Evolutionary conservation across 1,140 invertebrate species (phyloP).

Genomic region (Thaumatotibia leucotreta): DNA sequence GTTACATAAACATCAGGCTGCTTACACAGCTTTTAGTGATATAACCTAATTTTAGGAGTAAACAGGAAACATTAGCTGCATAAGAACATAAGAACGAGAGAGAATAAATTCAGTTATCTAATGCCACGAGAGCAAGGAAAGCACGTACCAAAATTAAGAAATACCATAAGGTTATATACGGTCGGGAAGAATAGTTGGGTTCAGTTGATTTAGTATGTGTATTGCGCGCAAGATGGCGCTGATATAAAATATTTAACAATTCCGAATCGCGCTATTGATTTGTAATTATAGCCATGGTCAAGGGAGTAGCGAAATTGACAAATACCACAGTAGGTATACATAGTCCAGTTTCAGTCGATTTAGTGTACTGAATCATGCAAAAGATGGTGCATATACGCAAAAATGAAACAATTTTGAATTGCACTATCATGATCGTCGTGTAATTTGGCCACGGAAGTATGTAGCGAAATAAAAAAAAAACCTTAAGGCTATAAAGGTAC

Average conservation of each 20-base stretch:
- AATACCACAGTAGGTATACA: no score
- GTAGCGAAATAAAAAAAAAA: no score
- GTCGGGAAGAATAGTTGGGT: not conserved
- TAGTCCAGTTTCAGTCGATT: no score
- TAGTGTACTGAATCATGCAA: no score
- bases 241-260: not conserved
- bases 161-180: conserved; percentile 21
- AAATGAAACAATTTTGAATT: no score
- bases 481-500: no score
- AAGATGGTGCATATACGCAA: no score
- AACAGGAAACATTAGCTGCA: conserved; percentile 6
- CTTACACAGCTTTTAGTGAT: conserved; percentile 10
- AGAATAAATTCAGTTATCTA: conserved; percentile 47
- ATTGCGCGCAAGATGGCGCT: not conserved
- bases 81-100: conserved; percentile 13
- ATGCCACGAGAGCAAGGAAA: conserved; percentile 42
- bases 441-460: no score
- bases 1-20: conserved; percentile 6
- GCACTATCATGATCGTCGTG: no score
- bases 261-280: not conserved
- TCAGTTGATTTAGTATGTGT: not conserved
- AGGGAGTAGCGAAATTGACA: no score
- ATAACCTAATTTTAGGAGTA: conserved; percentile 11
- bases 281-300: no score
- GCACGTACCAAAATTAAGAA: conserved; percentile 47